phyloP scores from a whole-genome alignment of 2,113 vertebrate species.

The Beaufortia kweichowensis region DNA sequence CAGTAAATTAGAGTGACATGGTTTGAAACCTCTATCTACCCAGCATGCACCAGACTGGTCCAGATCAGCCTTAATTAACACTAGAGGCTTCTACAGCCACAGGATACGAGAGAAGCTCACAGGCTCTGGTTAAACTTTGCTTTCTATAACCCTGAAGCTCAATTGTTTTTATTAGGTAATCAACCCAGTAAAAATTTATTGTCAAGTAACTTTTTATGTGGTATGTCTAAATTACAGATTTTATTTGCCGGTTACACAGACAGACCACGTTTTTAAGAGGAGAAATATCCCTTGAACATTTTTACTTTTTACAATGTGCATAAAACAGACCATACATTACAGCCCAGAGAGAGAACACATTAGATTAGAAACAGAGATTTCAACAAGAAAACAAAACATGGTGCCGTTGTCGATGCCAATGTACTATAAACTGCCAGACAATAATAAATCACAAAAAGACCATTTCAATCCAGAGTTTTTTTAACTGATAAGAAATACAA shows the following conservation, averaged over 20 bases:
- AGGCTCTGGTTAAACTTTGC: not conserved
- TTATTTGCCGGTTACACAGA: no score
- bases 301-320: no score
- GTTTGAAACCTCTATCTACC: constrained; percentile 45
- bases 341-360: not conserved
- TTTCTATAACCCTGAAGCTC: not conserved
- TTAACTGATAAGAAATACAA: no score
- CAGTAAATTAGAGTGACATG: constrained; percentile 48
- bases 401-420: not conserved
- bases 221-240: not conserved
- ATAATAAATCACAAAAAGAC: not conserved
- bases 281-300: no score
- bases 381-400: not conserved
- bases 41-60: constrained; percentile 30
- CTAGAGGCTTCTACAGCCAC: constrained; percentile 45
- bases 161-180: not conserved
- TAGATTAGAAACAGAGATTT: not conserved
- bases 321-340: no score
- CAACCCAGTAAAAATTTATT: no score
- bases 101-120: constrained; percentile 25
- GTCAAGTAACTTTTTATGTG: not conserved
- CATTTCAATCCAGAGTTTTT: no score
- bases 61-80: constrained; percentile 62
- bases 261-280: no score
- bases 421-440: not conserved